Evolutionary conservation across 2,888 invertebrate species (phyloP).

Genomic region (Dorcus hopei): DNA sequence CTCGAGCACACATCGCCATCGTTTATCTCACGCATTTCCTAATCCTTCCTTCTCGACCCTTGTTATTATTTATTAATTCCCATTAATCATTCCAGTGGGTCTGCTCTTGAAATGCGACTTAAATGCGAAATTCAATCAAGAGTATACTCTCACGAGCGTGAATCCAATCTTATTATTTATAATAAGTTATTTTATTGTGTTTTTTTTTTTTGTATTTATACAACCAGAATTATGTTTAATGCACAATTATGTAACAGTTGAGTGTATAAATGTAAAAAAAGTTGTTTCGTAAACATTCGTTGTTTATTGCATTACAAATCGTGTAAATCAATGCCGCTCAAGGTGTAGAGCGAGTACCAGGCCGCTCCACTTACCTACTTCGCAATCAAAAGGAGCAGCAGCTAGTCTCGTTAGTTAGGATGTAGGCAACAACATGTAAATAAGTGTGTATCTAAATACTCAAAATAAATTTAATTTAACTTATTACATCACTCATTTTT

Average conservation of each 20-base stretch:
- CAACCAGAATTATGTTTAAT: constrained; percentile 7
- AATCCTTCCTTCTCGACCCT: constrained; percentile 11
- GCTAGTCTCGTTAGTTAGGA: constrained; percentile 47
- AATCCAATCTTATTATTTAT: background rate
- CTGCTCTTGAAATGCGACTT: constrained; percentile 5
- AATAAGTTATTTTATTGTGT: constrained; percentile 22
- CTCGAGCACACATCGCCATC: background rate
- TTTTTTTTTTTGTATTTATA: constrained; percentile 18
- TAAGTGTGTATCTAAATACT: constrained; percentile 26
- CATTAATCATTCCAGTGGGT: constrained; percentile 1
- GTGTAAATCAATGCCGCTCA: constrained; percentile 6
- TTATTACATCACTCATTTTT: background rate
- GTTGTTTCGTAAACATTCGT: constrained; percentile 34
- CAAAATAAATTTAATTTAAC: constrained; percentile 17
- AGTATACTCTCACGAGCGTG: no score
- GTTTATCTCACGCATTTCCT: constrained; percentile 3
- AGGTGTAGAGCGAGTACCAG: constrained; percentile 20
- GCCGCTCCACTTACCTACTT: constrained; percentile 30
- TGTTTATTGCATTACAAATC: constrained; percentile 27
- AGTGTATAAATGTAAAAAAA: constrained; percentile 32
- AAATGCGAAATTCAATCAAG: constrained; percentile 8
- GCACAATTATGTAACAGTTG: constrained; percentile 33
- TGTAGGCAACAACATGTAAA: constrained; percentile 27
- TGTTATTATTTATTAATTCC: constrained; percentile 17
- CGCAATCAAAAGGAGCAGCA: constrained; percentile 34